These are phyloP conservation scores for Xenopus laevis DNA, from an alignment of 2,113 vertebrate genomes.

Conservation along the genomic window DNA sequence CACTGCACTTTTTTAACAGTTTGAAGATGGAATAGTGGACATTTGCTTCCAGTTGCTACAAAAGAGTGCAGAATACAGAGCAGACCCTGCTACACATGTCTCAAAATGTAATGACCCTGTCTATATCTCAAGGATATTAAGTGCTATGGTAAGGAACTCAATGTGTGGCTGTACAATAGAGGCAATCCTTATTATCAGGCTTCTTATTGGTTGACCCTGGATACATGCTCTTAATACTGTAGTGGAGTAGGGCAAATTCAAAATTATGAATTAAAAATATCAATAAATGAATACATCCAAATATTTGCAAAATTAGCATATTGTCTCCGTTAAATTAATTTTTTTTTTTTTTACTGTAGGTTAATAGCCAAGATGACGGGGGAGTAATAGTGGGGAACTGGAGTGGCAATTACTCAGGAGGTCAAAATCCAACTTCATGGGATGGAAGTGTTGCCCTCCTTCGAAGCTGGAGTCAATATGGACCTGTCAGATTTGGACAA, in stretches of 20 bases:
- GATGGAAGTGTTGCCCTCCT: slow-evolving; percentile 78
- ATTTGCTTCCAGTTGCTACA: slow-evolving; percentile 66
- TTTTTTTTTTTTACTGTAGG: slow-evolving; percentile 67
- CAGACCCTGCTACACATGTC: slow-evolving; percentile 58
- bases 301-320: no score
- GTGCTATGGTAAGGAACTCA: slow-evolving; percentile 67
- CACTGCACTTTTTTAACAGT: slow-evolving; percentile 50
- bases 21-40: slow-evolving; percentile 62
- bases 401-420: slow-evolving; percentile 51
- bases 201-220: no score
- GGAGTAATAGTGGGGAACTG: slow-evolving; percentile 83
- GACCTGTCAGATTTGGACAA: slow-evolving; percentile 78
- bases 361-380: slow-evolving; percentile 83
- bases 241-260: no score
- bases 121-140: slow-evolving; percentile 67
- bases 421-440: slow-evolving; percentile 71
- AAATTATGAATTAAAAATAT: no score
- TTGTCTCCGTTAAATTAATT: background rate
- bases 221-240: no score
- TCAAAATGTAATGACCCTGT: slow-evolving; percentile 61
- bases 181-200: no score
- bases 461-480: slow-evolving; percentile 65
- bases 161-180: no score
- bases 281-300: no score
- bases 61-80: slow-evolving; percentile 58